phyloP scores from a whole-genome alignment of 2,888 invertebrate genomes.

The Tryphoninae sp. region DNA sequence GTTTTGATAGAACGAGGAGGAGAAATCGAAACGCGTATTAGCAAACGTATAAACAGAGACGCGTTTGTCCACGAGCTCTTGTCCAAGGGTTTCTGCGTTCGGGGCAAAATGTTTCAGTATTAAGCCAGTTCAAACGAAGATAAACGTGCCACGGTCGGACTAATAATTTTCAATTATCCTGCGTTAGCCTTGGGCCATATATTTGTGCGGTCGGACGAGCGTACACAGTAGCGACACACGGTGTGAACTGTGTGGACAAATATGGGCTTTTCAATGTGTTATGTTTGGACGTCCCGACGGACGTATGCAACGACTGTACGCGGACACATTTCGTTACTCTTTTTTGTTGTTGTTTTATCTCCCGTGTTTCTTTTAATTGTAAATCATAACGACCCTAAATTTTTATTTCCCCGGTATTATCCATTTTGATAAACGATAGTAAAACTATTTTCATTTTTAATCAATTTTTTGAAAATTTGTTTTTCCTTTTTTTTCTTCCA shows the following conservation, averaged over 20 bases:
- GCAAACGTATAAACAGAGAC: neutral
- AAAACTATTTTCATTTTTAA: neutral
- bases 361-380: neutral
- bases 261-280: slow-evolving; percentile 10
- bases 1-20: neutral
- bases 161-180: slow-evolving; percentile 73
- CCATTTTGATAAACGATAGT: neutral
- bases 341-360: neutral
- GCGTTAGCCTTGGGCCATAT: slow-evolving; percentile 63
- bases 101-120: slow-evolving; percentile 55
- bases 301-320: neutral
- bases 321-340: slow-evolving; percentile 22
- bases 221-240: slow-evolving; percentile 33
- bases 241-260: slow-evolving; percentile 16
- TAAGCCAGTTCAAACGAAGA: slow-evolving; percentile 69
- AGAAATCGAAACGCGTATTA: neutral
- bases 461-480: neutral
- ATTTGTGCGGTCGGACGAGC: slow-evolving; percentile 51
- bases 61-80: slow-evolving; percentile 15
- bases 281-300: slow-evolving; percentile 13
- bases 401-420: neutral
- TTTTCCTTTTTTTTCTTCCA: neutral
- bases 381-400: neutral
- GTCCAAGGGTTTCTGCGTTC: slow-evolving; percentile 19
- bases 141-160: slow-evolving; percentile 68